These are phyloP conservation scores for Lerista edwardsae DNA, from an alignment of 2,797 vertebrate species.

Conservation along the genomic window DNA sequence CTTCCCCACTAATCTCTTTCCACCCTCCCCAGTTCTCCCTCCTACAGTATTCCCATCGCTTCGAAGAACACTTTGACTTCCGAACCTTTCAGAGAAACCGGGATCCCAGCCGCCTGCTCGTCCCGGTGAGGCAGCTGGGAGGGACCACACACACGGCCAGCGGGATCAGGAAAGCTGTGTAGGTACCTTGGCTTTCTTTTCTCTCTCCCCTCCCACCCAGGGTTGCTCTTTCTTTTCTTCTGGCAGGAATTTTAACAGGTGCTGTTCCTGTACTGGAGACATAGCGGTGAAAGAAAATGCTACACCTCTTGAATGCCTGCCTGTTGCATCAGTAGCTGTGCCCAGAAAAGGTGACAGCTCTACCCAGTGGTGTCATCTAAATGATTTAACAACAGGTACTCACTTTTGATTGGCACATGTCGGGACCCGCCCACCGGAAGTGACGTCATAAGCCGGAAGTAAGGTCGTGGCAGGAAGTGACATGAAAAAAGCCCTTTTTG, in stretches of 20 bases:
- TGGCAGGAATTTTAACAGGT: neutral
- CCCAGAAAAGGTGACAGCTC: neutral
- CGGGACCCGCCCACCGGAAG: too few relatives aligned
- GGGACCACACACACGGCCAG: slow-evolving; percentile 56
- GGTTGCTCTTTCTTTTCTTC: neutral
- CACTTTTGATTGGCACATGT: too few relatives aligned
- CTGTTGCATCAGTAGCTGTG: neutral
- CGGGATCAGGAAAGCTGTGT: slow-evolving; percentile 61
- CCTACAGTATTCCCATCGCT: neutral
- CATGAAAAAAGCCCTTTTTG: too few relatives aligned
- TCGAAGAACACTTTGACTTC: neutral
- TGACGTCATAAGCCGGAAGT: too few relatives aligned
- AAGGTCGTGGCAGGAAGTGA: too few relatives aligned
- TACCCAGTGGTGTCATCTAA: too few relatives aligned
- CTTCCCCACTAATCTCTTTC: neutral
- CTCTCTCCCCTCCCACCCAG: neutral
- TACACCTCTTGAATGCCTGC: neutral
- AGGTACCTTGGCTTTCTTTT: slow-evolving; percentile 12
- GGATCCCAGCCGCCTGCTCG: neutral
- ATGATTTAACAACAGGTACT: too few relatives aligned
- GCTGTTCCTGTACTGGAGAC: neutral
- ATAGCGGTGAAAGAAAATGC: neutral
- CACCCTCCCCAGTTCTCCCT: neutral
- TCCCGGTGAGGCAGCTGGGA: rapidly evolving
- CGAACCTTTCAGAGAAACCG: neutral